Percentiles rank a stretch among this genome's conserved stretches.
phyloP scores from a whole-genome alignment of 2,113 vertebrate genomes.

The Artemisiospiza belli region DNA sequence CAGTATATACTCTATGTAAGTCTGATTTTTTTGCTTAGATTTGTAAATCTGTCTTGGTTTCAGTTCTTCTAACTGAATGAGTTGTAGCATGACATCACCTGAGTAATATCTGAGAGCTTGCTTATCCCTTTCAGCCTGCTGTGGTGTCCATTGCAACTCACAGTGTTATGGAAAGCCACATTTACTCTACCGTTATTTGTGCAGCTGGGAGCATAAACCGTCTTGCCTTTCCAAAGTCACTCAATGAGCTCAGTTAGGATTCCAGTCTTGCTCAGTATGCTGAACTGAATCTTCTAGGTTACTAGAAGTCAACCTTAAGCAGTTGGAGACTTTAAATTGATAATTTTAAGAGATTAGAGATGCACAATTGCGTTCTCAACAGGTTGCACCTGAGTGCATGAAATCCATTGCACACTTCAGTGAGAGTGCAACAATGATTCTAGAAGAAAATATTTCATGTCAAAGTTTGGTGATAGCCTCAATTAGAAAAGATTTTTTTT shows the following conservation, averaged over 20 bases:
- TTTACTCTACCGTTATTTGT: background rate
- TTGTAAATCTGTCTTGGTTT: background rate
- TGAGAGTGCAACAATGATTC: background rate
- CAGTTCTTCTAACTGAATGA: background rate
- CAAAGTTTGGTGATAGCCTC: background rate
- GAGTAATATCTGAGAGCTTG: background rate
- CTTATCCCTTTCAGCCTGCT: background rate
- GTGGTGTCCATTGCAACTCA: background rate
- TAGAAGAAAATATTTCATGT: background rate
- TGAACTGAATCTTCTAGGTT: conserved; percentile 36
- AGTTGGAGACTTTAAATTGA: background rate
- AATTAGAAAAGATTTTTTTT: background rate
- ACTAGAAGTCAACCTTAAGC: background rate
- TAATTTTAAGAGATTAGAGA: conserved; percentile 26
- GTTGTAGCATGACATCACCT: background rate
- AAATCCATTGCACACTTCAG: background rate
- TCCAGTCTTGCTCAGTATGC: background rate
- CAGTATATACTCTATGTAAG: background rate
- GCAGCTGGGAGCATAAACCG: background rate
- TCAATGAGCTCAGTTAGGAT: background rate
- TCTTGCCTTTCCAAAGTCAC: background rate
- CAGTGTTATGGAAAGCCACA: background rate
- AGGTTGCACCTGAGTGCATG: background rate
- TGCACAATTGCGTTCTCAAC: background rate
- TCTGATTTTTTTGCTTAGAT: background rate